These are phyloP conservation scores for Harmothoe impar DNA, from an alignment of 2,888 invertebrate species.

Conservation along the genomic window DNA sequence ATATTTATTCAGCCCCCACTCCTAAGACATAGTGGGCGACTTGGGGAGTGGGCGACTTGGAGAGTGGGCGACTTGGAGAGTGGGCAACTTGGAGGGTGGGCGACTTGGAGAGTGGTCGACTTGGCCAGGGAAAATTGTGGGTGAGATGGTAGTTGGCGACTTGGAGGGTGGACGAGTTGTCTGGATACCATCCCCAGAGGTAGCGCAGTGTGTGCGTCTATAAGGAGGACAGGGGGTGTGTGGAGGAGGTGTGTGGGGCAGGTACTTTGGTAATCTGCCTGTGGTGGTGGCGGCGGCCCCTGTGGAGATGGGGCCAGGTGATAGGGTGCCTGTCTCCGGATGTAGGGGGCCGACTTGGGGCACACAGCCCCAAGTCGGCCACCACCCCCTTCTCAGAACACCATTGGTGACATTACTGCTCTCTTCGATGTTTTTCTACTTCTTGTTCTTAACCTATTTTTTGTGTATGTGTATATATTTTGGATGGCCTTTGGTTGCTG, in stretches of 20 bases:
- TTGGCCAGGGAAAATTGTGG: too few species aligned
- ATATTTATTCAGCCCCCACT: too few species aligned
- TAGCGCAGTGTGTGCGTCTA: too few species aligned
- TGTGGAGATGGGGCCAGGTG: constrained; percentile 27
- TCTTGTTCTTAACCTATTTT: not conserved
- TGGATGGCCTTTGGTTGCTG: not conserved
- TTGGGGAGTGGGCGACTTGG: too few species aligned
- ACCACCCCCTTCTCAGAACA: constrained; percentile 3
- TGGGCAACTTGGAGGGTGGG: too few species aligned
- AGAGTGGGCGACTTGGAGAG: too few species aligned
- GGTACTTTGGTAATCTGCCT: not conserved
- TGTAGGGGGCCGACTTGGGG: not conserved
- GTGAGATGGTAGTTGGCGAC: too few species aligned
- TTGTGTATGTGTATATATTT: not conserved
- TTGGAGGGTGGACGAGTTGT: too few species aligned
- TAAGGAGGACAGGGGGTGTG: not conserved
- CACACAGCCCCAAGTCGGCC: not conserved
- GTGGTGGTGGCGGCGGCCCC: constrained; percentile 19
- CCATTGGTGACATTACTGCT: not conserved
- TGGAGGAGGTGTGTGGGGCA: not conserved
- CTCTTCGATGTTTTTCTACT: not conserved
- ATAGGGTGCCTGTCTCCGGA: constrained; percentile 4
- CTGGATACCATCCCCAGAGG: too few species aligned
- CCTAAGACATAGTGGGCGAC: too few species aligned
- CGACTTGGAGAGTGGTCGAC: too few species aligned